These are phyloP conservation scores for Porites lutea DNA, from an alignment of 64 coral and sea anemone species.

Conservation along the genomic window DNA sequence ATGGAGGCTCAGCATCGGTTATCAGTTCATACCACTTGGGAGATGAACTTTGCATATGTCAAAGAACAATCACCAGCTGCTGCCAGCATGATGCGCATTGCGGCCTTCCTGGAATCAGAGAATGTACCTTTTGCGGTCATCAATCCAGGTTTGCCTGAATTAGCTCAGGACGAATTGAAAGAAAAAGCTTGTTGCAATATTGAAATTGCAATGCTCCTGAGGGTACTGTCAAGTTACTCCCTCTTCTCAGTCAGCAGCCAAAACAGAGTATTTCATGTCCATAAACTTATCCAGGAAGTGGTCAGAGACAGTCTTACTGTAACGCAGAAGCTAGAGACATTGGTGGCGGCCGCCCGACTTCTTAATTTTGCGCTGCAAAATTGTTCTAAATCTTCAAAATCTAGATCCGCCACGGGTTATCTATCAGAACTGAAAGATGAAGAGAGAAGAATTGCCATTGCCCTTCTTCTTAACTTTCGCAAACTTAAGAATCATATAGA, in stretches of 20 bases:
- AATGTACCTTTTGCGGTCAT: conserved; percentile 49
- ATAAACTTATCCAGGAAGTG: conserved; percentile 63
- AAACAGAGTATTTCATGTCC: neutral
- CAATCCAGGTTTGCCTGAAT: conserved; percentile 49
- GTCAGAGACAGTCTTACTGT: conserved; percentile 4
- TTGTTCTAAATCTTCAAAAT: too few relatives aligned
- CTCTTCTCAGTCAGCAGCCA: neutral
- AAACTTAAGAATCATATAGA: neutral
- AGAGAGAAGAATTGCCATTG: neutral
- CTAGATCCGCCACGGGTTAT: too few relatives aligned
- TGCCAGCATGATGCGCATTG: conserved; percentile 56
- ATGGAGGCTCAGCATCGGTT: conserved; percentile 43
- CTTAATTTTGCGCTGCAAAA: neutral
- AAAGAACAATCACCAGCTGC: conserved; percentile 34
- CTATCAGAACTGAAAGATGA: neutral
- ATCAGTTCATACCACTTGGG: conserved; percentile 63
- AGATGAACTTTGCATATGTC: conserved; percentile 60
- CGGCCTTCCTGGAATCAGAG: conserved; percentile 53
- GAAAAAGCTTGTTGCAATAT: neutral
- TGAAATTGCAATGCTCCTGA: neutral
- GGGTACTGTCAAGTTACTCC: conserved; percentile 30
- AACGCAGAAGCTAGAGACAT: neutral
- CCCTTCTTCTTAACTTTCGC: neutral
- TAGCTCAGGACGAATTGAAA: conserved; percentile 32
- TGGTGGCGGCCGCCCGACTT: conserved; percentile 11